Percentiles rank a stretch among this genome's conserved stretches.
phyloP scores from a whole-genome alignment of 2,113 vertebrate species.

The Scomber scombrus region DNA sequence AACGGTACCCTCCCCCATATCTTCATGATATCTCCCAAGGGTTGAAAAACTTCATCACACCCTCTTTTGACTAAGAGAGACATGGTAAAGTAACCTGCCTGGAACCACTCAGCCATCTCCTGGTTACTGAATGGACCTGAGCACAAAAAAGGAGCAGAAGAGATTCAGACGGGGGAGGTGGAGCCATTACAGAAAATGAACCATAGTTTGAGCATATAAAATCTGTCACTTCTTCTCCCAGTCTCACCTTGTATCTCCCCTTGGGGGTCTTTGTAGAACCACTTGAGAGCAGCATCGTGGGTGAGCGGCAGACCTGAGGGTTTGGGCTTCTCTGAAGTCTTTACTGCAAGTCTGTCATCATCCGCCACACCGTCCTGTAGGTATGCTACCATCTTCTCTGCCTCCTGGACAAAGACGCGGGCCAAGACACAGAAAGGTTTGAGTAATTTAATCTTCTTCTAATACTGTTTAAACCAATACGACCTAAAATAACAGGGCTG shows the following conservation, averaged over 20 bases:
- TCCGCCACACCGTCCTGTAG: conserved; percentile 94
- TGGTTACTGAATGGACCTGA: conserved; percentile 97
- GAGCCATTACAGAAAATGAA: neutral
- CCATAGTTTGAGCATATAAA: neutral
- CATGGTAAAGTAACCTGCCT: conserved; percentile 98
- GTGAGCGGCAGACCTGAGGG: conserved; percentile 88
- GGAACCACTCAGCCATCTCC: conserved; percentile 99
- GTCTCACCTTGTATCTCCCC: conserved; percentile 96
- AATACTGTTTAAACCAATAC: neutral
- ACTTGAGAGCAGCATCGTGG: conserved; percentile 97
- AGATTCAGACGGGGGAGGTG: neutral
- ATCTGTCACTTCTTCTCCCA: neutral
- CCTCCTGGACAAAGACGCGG: conserved; percentile 87
- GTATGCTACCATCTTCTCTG: conserved; percentile 99
- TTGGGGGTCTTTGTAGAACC: conserved; percentile 99
- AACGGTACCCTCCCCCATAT: conserved; percentile 98
- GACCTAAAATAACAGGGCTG: neutral
- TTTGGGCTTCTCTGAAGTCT: conserved; percentile 91
- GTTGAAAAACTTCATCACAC: conserved; percentile 96
- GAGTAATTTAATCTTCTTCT: neutral
- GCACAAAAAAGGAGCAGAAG: neutral
- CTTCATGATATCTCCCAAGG: conserved; percentile 97
- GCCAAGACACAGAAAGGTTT: neutral
- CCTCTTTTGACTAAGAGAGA: conserved; percentile 96
- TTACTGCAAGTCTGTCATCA: conserved; percentile 91